These are phyloP conservation scores for Liodrosophila aerea DNA, from an alignment of 2,888 invertebrate genomes.

Conservation along the genomic window DNA sequence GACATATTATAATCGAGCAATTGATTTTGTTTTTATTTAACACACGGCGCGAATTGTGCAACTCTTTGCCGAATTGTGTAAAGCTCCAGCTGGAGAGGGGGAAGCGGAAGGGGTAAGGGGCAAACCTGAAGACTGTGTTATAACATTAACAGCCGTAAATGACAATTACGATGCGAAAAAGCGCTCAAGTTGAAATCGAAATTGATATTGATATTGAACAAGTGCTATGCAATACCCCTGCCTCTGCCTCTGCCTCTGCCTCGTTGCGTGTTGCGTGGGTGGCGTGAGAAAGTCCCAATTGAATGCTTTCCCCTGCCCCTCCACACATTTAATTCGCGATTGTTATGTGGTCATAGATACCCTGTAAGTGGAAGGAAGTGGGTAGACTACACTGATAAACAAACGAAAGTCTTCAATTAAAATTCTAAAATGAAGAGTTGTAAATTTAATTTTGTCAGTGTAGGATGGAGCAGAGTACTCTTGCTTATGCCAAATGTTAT, in stretches of 20 bases:
- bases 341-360: background rate
- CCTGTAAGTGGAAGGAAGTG: too few species aligned
- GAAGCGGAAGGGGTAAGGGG: background rate
- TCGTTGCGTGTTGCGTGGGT: constrained; percentile 45
- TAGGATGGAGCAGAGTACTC: too few species aligned
- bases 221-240: constrained; percentile 16
- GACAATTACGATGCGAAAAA: constrained; percentile 32
- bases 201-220: constrained; percentile 22
- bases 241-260: too few species aligned
- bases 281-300: constrained; percentile 62
- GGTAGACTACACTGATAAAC: too few species aligned
- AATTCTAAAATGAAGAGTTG: too few species aligned
- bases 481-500: too few species aligned
- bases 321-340: background rate
- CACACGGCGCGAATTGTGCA: constrained; percentile 56
- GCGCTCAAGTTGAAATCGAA: constrained; percentile 13
- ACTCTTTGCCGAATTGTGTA: constrained; percentile 30
- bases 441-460: too few species aligned
- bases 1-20: constrained; percentile 41
- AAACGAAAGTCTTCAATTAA: too few species aligned
- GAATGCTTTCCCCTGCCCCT: background rate
- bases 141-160: constrained; percentile 46
- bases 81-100: background rate
- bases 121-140: constrained; percentile 23
- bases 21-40: constrained; percentile 72